Conservation (phyloP, 92 coral and sea anemone genomes). For the Plumapathes pennacea region DNA sequence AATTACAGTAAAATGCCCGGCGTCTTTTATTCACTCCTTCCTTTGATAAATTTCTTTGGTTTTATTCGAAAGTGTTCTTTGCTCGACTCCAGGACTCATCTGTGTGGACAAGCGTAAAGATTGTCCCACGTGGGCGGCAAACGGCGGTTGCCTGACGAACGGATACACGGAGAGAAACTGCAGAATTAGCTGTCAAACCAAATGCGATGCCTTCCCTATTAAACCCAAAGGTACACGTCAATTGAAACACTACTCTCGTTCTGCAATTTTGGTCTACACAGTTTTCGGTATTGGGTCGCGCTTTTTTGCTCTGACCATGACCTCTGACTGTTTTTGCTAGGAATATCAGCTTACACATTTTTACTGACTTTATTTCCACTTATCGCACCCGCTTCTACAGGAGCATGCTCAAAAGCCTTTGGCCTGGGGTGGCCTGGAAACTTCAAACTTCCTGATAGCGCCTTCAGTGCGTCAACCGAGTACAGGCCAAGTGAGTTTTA, state of each 20-base stretch:
- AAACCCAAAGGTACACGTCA: slow-evolving; percentile 54
- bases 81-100: slow-evolving; percentile 37
- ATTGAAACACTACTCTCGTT: too few relatives aligned
- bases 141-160: slow-evolving; percentile 62
- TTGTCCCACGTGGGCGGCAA: slow-evolving; percentile 60
- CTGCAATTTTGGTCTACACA: too few relatives aligned
- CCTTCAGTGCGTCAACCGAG: slow-evolving; percentile 72
- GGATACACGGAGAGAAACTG: slow-evolving; percentile 60
- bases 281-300: too few relatives aligned
- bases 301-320: background rate
- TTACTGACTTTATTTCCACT: background rate
- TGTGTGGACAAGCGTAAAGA: slow-evolving; percentile 56
- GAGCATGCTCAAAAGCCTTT: slow-evolving; percentile 59
- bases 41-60: background rate
- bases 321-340: background rate
- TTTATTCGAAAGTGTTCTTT: too few relatives aligned
- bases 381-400: slow-evolving; percentile 3
- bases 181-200: slow-evolving; percentile 71
- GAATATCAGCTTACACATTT: background rate
- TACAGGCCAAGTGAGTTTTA: slow-evolving; percentile 55
- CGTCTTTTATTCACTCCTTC: too few relatives aligned
- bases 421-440: slow-evolving; percentile 82
- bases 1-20: too few relatives aligned
- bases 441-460: slow-evolving; percentile 59
- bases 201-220: slow-evolving; percentile 64